Conservation (phyloP, 2,113 vertebrate genomes). For the Barbus barbus region DNA sequence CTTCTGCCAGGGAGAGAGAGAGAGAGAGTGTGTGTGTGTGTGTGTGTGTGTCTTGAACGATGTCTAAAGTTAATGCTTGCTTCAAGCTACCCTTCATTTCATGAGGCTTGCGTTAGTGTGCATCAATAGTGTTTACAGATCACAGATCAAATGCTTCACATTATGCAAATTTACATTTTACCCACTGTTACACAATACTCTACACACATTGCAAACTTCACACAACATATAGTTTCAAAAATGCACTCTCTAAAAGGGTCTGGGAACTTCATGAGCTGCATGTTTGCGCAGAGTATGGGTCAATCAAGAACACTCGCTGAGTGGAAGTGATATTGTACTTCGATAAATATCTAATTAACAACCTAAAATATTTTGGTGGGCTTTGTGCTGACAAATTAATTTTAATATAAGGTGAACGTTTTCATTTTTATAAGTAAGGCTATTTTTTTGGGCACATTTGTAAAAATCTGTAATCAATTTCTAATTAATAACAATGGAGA, state of each 20-base stretch:
- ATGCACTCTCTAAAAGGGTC: background rate
- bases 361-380: no score
- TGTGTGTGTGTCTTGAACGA: slow-evolving; percentile 15
- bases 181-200: background rate
- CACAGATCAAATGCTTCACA: slow-evolving; percentile 11
- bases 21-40: slow-evolving; percentile 12
- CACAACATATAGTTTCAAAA: background rate
- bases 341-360: no score
- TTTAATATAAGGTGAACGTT: no score
- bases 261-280: background rate
- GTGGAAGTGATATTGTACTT: no score
- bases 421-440: background rate
- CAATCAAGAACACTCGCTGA: no score
- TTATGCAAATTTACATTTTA: background rate
- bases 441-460: background rate
- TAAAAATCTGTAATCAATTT: background rate
- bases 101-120: background rate
- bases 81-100: background rate
- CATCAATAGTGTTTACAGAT: background rate
- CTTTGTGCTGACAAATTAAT: no score
- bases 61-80: slow-evolving; percentile 18
- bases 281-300: no score
- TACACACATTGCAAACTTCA: background rate
- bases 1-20: slow-evolving; percentile 42
- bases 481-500: background rate